These are phyloP conservation scores for Lutraria lutraria DNA, from an alignment of 2,888 invertebrate species.

Conservation along the genomic window DNA sequence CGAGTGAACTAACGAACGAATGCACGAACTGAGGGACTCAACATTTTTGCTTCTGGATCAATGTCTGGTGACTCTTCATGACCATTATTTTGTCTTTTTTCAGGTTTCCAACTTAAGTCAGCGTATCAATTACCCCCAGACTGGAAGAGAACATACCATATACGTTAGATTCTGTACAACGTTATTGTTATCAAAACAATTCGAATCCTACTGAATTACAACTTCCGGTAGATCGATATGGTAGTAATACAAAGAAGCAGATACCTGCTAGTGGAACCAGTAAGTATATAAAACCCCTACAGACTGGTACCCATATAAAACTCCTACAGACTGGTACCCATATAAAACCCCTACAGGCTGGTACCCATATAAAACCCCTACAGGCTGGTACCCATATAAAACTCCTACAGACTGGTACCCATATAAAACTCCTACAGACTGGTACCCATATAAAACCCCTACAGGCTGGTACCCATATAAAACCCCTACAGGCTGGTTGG, in stretches of 20 bases:
- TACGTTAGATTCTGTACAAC: constrained; percentile 78
- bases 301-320: neutral
- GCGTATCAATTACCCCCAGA: constrained; percentile 80
- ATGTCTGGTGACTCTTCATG: too few relatives aligned
- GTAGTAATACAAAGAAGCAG: constrained; percentile 80
- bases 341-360: too few relatives aligned
- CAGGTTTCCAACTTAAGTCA: constrained; percentile 80
- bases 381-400: too few relatives aligned
- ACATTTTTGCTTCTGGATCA: too few relatives aligned
- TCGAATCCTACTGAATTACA: constrained; percentile 73
- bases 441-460: neutral
- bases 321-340: neutral
- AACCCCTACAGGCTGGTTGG: too few relatives aligned
- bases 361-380: too few relatives aligned
- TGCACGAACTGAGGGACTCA: too few relatives aligned
- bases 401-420: neutral
- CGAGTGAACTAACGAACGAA: too few relatives aligned
- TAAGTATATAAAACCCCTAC: constrained; percentile 64
- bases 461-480: too few relatives aligned
- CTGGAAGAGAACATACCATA: constrained; percentile 82
- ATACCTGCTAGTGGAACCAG: constrained; percentile 79
- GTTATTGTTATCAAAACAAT: constrained; percentile 80
- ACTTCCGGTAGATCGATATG: constrained; percentile 80
- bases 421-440: too few relatives aligned
- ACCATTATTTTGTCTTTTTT: neutral